These are phyloP conservation scores for Crocodylus rhombifer DNA, from an alignment of 2,797 vertebrate species.

Conservation along the genomic window DNA sequence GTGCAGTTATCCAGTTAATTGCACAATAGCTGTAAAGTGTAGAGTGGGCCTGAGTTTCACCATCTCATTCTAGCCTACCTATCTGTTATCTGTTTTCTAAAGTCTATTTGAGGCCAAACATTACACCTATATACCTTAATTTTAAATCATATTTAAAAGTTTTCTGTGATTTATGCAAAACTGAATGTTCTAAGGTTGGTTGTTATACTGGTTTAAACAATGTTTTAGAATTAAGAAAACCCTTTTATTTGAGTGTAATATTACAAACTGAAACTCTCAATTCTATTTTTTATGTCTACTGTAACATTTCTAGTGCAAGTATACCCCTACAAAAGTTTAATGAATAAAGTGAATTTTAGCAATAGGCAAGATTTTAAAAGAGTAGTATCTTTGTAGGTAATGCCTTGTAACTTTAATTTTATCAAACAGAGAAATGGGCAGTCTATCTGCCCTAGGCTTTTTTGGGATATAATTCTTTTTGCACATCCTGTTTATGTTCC, in stretches of 20 bases:
- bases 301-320: neutral
- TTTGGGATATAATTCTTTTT: neutral
- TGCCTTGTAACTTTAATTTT: neutral
- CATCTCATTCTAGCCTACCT: neutral
- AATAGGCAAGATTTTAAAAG: neutral
- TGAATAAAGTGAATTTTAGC: neutral
- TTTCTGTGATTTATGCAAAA: neutral
- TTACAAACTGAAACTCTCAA: neutral
- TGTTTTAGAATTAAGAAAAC: conserved; percentile 19
- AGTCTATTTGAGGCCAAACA: conserved; percentile 12
- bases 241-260: neutral
- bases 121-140: neutral
- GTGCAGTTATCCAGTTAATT: too few species aligned
- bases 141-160: neutral
- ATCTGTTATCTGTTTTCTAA: neutral
- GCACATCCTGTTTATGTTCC: neutral
- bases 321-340: neutral
- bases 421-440: neutral
- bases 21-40: too few species aligned
- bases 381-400: neutral
- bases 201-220: neutral
- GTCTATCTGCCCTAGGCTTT: neutral
- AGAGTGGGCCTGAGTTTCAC: too few species aligned
- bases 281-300: rapidly evolving
- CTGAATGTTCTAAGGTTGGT: neutral